Evolutionary conservation across 2,797 vertebrate species (phyloP).

Genomic region (Spheniscus humboldti): DNA sequence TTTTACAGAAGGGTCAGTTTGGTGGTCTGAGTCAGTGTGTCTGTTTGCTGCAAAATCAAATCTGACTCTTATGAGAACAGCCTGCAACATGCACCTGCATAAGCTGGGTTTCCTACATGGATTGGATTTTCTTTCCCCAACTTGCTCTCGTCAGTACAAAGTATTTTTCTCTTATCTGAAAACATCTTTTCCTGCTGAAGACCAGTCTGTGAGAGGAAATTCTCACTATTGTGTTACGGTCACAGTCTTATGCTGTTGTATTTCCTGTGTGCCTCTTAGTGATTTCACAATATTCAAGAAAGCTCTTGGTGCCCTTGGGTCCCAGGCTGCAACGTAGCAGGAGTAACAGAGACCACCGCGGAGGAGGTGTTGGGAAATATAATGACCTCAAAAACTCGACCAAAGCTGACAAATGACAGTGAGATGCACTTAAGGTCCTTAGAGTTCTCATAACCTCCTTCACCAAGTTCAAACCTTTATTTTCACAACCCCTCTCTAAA

Average conservation of each 20-base stretch:
- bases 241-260: neutral
- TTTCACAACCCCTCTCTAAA: neutral
- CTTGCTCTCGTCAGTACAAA: neutral
- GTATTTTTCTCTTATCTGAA: neutral
- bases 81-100: neutral
- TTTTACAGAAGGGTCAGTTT: neutral
- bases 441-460: neutral
- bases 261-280: neutral
- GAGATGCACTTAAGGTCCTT: neutral
- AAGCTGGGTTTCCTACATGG: neutral
- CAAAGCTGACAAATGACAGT: neutral
- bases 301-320: neutral
- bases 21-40: neutral
- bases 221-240: neutral
- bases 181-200: neutral
- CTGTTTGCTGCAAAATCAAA: neutral
- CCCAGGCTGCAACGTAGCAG: neutral
- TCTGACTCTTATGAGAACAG: neutral
- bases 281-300: neutral
- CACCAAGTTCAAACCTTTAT: neutral
- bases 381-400: neutral
- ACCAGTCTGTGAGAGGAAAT: neutral
- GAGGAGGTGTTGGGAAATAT: neutral
- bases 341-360: rapidly evolving
- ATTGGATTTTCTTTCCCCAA: neutral